Conservation (phyloP, 1,140 invertebrate genomes). For the Bombus pascuorum region DNA sequence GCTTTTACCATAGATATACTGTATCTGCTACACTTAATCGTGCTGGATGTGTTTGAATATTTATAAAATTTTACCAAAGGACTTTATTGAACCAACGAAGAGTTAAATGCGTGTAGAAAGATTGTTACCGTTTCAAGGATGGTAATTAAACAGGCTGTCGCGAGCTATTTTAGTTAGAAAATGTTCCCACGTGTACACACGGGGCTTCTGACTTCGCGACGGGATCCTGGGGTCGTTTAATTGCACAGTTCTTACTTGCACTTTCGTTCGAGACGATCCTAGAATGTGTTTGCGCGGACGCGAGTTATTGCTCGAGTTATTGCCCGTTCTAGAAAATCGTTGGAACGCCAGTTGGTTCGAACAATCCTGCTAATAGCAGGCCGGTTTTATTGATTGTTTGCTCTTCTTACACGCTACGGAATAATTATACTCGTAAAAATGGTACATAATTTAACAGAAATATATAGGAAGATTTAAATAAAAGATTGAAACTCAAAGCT, state of each 20-base stretch:
- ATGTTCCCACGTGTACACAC: slow-evolving; percentile 35
- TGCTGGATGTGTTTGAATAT: not conserved
- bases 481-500: not conserved
- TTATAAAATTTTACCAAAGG: not conserved
- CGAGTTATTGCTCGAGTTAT: slow-evolving; percentile 55
- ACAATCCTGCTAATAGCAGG: not conserved
- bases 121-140: slow-evolving; percentile 33
- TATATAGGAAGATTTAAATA: not conserved
- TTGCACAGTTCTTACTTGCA: slow-evolving; percentile 26
- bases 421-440: not conserved
- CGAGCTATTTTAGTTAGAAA: slow-evolving; percentile 31
- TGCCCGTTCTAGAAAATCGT: slow-evolving; percentile 40
- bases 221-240: slow-evolving; percentile 41
- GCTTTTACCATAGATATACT: not conserved
- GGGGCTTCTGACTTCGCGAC: slow-evolving; percentile 2
- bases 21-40: too few relatives aligned
- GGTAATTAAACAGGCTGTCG: slow-evolving; percentile 42
- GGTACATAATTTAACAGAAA: not conserved
- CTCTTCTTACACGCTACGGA: not conserved
- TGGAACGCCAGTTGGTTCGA: not conserved
- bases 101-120: slow-evolving; percentile 24
- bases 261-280: slow-evolving; percentile 31
- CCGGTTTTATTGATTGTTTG: slow-evolving; percentile 14
- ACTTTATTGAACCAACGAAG: not conserved
- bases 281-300: slow-evolving; percentile 21